Evolutionary conservation across 2,888 invertebrate species (phyloP), one percentile per base, ranked within the genome.

Genomic region (Drosophila anomalata): DNA sequence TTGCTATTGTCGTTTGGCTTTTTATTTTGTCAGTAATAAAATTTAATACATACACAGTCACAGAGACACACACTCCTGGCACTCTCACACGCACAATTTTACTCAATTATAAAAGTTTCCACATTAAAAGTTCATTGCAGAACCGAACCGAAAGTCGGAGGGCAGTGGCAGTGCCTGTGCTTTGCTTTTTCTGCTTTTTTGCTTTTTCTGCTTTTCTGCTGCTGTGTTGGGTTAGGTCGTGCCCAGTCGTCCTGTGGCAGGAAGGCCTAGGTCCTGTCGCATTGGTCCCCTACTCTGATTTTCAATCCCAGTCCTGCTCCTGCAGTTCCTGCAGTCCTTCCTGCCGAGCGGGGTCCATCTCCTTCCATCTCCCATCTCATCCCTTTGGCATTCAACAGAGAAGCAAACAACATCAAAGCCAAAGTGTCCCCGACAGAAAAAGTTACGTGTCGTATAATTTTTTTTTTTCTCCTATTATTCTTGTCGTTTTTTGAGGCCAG

Each of bases 41-140:
- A 82, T 86, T 77, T 78, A 86, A 78, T 86, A 82, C 80, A 85
- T 67, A 69, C 54, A 44, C 36, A 36, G 7, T 0, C 55, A 31
- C 24, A 50, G 36, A 46, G 4, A 55, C 56, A 53, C 61, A 53
- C 53, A 67, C 20, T 44, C 29, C 36, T 33, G 29, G 24, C 44
- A 44, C 5, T 55, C 56, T 55, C 61, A 53, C 55, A 67, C 41
- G 52, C 48, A 66, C 55, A 72, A 81, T 89, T 90, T 85, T 82
- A 88, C 84, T 88, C 88, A 90, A 88, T 89, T 89, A 84, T 83
- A 89, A 89, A 89, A 90, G 87, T 89, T 90, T 88, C 73, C 77
- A 88, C 87, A 90, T 89, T 89, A 89, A 89, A 89, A 87, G 85
- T 85, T 85, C 82, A 85, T 80, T 87, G 76, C 82, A 74, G 78